A percentile compares a stretch with the other conserved stretches of the same genome.
These are phyloP conservation scores for Marcusenius ussheri DNA, from an alignment of 2,113 vertebrate species.

Conservation along the genomic window DNA sequence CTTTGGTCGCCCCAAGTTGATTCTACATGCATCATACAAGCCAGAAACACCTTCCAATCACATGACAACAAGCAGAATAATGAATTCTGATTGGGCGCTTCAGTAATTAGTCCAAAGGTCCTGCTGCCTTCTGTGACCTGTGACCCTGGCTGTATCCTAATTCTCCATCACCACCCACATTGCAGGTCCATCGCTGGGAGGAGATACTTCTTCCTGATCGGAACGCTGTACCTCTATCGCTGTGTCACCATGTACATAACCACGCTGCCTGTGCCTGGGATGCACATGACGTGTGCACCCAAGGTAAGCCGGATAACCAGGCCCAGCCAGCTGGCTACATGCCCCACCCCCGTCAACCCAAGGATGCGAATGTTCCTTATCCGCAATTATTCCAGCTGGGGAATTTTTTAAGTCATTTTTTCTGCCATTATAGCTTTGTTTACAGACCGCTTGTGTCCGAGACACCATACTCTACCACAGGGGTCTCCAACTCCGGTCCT, in stretches of 20 bases:
- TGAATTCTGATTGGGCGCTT: not conserved
- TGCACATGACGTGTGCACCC: slow-evolving; percentile 92
- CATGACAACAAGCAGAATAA: not conserved
- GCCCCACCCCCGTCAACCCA: not conserved
- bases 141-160: not conserved
- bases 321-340: not conserved
- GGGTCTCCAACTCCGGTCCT: not conserved
- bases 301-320: slow-evolving; percentile 53
- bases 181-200: slow-evolving; percentile 83
- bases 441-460: not conserved
- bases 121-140: not conserved
- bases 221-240: slow-evolving; percentile 90
- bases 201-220: slow-evolving; percentile 91
- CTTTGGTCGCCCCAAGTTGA: not conserved
- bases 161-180: not conserved
- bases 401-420: not conserved
- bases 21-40: not conserved
- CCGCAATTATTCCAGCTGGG: not conserved
- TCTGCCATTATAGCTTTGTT: not conserved
- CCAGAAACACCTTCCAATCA: not conserved
- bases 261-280: slow-evolving; percentile 88
- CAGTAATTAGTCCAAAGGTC: not conserved
- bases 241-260: slow-evolving; percentile 96
- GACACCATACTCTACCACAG: not conserved
- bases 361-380: not conserved